Evolutionary conservation across 2,888 invertebrate species (phyloP), one percentile per base, ranked within the genome.

Genomic region (Pantelozetes paolii): DNA sequence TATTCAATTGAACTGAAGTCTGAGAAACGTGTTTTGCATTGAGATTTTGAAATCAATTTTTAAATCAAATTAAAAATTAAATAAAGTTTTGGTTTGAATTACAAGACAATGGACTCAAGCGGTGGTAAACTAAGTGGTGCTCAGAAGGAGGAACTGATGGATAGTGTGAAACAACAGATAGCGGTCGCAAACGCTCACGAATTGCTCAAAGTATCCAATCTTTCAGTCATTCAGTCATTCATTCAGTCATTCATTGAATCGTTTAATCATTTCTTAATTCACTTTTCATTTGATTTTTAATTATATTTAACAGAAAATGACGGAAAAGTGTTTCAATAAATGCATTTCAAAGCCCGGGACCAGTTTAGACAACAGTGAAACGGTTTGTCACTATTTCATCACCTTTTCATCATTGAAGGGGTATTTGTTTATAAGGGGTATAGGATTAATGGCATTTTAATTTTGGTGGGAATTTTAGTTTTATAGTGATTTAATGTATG

Each of bases 281-380:
- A 8, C 36, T 36, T 5, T 36, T 36, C 36, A 8, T 36, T 36
- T 5, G 36, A n/a, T n/a, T n/a, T n/a, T n/a, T n/a, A n/a, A n/a
- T n/a, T n/a, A n/a, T n/a, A n/a, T 64, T 80, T 78, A 80, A 28
- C 83, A 92, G 88, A 95, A 94, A 90, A 94, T 96, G 89, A 92
- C 94, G 64, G 93, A 95, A 81, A 96, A 96, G 84, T 97, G 97
- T 84, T 97, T 96, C 83, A 91, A 90, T 82, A 95, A 95, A 81
- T 97, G 97, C 83, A 88, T 97, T 79, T 84, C 84, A 72, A 95
- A 93, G 82, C 97, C 97, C 32, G 96, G 96, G 26, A 88, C 90
- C 15, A 89, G 92, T 1, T 82, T 96, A 78, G 94, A 92, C 82
- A 90, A 87, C 81, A 90, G 92, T 0, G 94, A 94, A 86, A 88